Conservation (phyloP, 1,140 invertebrate genomes). For the Dendrolimus punctatus region DNA sequence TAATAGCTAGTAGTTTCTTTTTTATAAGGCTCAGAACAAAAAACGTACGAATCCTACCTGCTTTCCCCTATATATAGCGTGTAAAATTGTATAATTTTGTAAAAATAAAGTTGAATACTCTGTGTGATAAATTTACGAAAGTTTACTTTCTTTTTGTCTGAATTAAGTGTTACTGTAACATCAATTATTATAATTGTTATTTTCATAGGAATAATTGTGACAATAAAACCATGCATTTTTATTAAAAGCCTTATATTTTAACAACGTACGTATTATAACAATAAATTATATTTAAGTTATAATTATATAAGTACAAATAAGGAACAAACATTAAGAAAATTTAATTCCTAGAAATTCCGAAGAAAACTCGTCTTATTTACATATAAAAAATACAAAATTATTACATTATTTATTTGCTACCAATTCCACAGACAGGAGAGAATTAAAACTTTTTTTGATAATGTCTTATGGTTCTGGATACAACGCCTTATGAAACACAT, state of each 20-base stretch:
- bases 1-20: no score
- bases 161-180: not conserved
- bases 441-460: no score
- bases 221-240: conserved; percentile 46
- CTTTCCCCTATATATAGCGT: no score
- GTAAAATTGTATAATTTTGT: no score
- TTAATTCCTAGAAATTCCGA: conserved; percentile 12
- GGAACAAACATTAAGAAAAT: conserved; percentile 27
- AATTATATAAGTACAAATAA: conserved; percentile 46
- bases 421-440: no score
- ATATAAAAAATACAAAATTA: conserved; percentile 43
- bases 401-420: conserved; percentile 13
- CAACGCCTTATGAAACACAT: no score
- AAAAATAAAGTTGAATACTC: no score
- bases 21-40: no score
- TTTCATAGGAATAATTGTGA: conserved; percentile 7
- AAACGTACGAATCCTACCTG: no score
- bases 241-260: conserved; percentile 61
- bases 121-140: no score
- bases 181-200: not conserved
- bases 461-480: no score
- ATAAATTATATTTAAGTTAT: conserved; percentile 59
- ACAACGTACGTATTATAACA: conserved; percentile 59
- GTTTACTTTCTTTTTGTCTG: no score
- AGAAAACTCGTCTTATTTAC: conserved; percentile 30